Percentiles rank a stretch among this genome's conserved stretches.
phyloP scores from a whole-genome alignment of 2,113 vertebrate species.

The Rhagologus leucostigma region DNA sequence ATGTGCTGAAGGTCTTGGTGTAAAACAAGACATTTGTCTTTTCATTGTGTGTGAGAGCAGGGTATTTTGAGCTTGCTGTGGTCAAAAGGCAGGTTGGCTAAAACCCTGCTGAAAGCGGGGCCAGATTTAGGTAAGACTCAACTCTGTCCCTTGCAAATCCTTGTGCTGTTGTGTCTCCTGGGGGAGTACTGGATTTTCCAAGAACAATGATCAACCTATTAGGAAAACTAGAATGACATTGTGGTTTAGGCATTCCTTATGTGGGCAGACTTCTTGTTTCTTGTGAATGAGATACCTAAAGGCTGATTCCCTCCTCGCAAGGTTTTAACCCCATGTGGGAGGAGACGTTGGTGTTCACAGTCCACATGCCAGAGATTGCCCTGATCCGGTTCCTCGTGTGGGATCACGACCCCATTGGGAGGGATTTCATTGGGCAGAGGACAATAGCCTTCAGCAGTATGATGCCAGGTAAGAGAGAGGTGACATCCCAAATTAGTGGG shows the following conservation, averaged over 20 bases:
- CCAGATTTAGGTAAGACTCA: not conserved
- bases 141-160: not conserved
- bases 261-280: not conserved
- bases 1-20: not conserved
- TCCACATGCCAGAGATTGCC: constrained; percentile 91
- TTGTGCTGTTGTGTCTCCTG: not conserved
- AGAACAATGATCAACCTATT: not conserved
- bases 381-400: constrained; percentile 95
- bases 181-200: not conserved
- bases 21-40: not conserved
- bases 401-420: constrained; percentile 97
- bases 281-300: not conserved
- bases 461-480: constrained; percentile 85
- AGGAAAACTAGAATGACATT: not conserved
- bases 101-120: not conserved
- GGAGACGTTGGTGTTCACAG: constrained; percentile 90
- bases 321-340: constrained; percentile 99
- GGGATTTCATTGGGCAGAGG: constrained; percentile 96
- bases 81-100: not conserved
- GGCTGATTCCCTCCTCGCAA: constrained; percentile 17
- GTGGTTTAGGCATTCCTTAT: not conserved
- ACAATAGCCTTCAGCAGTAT: constrained; percentile 94
- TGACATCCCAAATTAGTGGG: not conserved
- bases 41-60: not conserved
- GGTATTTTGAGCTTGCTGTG: not conserved